A percentile compares a stretch with the other conserved stretches of the same genome.
Conservation (phyloP, 2,113 vertebrate genomes). For the Bambusicola thoracicus region DNA sequence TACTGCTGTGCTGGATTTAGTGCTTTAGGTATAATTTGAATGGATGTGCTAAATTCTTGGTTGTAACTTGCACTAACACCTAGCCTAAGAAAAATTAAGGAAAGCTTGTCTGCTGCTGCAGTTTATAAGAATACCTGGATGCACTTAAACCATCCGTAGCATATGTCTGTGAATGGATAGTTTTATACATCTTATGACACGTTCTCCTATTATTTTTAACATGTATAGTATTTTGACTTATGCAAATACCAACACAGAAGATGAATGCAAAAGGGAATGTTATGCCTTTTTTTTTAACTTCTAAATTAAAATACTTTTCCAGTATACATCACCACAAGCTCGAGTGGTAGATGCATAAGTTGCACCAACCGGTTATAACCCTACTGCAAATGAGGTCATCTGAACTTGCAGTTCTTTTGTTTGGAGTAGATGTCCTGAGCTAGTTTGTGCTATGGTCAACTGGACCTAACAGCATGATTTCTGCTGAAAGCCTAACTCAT, state of each 20-base stretch:
- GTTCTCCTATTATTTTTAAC: neutral
- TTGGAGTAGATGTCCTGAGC: slow-evolving; percentile 13
- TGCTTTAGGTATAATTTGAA: slow-evolving; percentile 30
- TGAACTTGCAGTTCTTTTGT: slow-evolving; percentile 19
- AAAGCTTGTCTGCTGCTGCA: neutral
- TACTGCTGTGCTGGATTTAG: slow-evolving; percentile 36
- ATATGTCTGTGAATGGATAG: neutral
- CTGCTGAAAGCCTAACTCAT: neutral
- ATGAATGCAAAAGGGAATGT: neutral
- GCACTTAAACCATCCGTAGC: neutral
- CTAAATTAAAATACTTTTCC: neutral
- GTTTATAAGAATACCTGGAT: neutral
- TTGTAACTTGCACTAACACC: slow-evolving; percentile 20
- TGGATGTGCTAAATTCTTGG: slow-evolving; percentile 36
- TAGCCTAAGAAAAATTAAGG: slow-evolving; percentile 25
- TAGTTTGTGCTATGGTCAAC: slow-evolving; percentile 16
- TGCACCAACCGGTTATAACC: neutral
- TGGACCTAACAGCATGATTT: neutral
- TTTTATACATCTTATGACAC: neutral
- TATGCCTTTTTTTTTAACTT: neutral
- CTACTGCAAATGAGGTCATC: neutral
- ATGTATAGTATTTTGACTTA: rapidly evolving
- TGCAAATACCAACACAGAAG: neutral
- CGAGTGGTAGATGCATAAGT: neutral
- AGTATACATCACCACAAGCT: neutral